phyloP scores from a whole-genome alignment of 1,140 invertebrate genomes.

The Polypedilum vanderplanki region DNA sequence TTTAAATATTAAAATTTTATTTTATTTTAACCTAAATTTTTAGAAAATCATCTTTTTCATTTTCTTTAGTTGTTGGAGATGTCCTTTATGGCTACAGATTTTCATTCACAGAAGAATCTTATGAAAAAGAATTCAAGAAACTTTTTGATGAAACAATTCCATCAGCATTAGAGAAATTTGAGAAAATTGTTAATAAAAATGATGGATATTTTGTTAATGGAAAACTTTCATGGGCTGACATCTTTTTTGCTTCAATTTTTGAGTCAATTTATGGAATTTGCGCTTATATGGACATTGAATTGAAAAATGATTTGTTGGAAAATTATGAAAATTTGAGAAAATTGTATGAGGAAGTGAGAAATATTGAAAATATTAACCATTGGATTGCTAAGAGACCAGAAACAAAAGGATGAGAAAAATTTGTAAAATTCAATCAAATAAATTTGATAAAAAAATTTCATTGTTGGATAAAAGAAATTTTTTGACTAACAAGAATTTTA shows the following conservation, averaged over 20 bases:
- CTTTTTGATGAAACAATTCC: conserved; percentile 49
- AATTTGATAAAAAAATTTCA: too few species aligned
- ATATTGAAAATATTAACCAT: conserved; percentile 53
- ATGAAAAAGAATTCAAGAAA: conserved; percentile 39
- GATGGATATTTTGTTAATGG: conserved; percentile 50
- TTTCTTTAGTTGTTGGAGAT: neutral
- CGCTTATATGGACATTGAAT: conserved; percentile 31
- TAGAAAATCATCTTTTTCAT: too few species aligned
- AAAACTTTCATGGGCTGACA: conserved; percentile 60
- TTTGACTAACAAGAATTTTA: too few species aligned
- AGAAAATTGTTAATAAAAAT: conserved; percentile 49
- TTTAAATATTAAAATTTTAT: too few species aligned
- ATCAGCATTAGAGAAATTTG: conserved; percentile 52
- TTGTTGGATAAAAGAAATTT: too few species aligned
- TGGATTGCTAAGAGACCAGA: conserved; percentile 58
- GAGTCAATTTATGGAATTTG: conserved; percentile 55
- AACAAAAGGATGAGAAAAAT: conserved; percentile 48
- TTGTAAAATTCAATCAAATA: too few species aligned
- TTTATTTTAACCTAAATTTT: too few species aligned
- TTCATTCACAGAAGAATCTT: neutral
- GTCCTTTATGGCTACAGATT: neutral
- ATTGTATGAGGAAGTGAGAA: conserved; percentile 49
- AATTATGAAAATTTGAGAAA: conserved; percentile 52
- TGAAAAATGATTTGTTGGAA: conserved; percentile 48
- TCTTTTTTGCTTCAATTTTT: conserved; percentile 53